Evolutionary conservation across 1,140 invertebrate species (phyloP), one percentile per base, ranked within the genome.

Genomic region (Onthophagus taurus): DNA sequence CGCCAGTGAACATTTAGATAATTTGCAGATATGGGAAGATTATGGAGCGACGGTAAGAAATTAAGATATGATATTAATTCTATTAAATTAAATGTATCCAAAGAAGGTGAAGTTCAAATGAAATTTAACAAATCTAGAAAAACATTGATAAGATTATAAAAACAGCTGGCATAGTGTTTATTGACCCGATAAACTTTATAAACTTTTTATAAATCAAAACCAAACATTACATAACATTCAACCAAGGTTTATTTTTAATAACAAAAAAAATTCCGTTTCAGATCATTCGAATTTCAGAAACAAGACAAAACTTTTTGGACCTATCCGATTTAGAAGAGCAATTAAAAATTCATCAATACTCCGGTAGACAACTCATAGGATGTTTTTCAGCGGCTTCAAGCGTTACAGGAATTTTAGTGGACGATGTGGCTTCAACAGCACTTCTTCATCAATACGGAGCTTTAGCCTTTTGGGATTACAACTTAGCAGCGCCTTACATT

Each of bases 381-480:
- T 89, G 83, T 63, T 92, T 94, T 60, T 79, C 81, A 34, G 86
- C 86, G 1, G 87, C 85, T 1, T 92, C 87, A 23, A 92, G 89
- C 61, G 77, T 93, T 12, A 93, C 90, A 7, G 91, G 91, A n/a
- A 78, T 89, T 38, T 60, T 92, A 31, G 76, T 80, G 33, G 86
- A 93, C 69, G 85, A 89, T 55, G 76, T 89, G 19, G 76, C 79
- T 1, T 82, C 91, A 5, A 91, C 89, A 1, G 66, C 83, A 9
- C 63, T 90, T 1, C 70, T 94, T 5, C 88, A 92, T 57, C 63
- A 66, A 54, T 85, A 89, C 58, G 81, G 79, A 2, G 89, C 87
- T 2, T 71, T 89, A 38, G 79, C 85, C 2, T 81, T 94, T 54
- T 94, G 89, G 88, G 90, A 94, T 65, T 94, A 89, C 65, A 88